These are phyloP conservation scores for Odobenus rosmarus DNA, from an alignment of 2,113 vertebrate species.

Conservation along the genomic window DNA sequence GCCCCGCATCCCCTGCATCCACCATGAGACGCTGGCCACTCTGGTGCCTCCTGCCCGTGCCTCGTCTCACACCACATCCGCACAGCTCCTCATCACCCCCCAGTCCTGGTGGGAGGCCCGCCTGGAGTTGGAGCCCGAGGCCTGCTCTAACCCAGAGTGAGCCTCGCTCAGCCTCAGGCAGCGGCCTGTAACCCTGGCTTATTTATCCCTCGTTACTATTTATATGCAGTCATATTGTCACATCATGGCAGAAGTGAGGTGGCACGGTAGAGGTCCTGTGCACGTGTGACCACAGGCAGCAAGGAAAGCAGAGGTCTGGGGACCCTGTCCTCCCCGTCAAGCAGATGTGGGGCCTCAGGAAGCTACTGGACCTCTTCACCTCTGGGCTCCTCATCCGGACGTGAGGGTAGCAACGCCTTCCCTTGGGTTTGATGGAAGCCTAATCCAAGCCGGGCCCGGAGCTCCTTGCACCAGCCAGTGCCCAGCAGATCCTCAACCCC, in stretches of 20 bases:
- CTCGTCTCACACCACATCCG: too few relatives aligned
- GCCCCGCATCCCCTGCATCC: rapidly evolving
- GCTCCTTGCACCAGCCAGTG: rapidly evolving
- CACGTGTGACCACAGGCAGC: not conserved
- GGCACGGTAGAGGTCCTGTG: not conserved
- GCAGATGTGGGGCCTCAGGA: rapidly evolving
- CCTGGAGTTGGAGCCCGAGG: too few relatives aligned
- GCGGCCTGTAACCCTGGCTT: not conserved
- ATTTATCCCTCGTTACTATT: too few relatives aligned
- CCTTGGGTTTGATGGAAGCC: rapidly evolving
- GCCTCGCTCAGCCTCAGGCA: not conserved
- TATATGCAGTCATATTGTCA: rapidly evolving
- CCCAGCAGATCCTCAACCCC: not conserved
- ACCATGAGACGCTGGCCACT: not conserved
- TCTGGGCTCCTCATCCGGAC: not conserved
- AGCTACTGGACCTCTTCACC: rapidly evolving
- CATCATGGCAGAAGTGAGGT: too few relatives aligned
- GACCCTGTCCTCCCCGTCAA: rapidly evolving
- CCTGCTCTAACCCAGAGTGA: not conserved
- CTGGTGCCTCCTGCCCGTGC: rapidly evolving
- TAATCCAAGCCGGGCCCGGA: rapidly evolving
- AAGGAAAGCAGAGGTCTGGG: not conserved
- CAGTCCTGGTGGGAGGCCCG: not conserved
- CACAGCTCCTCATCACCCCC: rapidly evolving
- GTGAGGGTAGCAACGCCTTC: rapidly evolving